These are phyloP conservation scores for Gobionotothen gibberifrons DNA, from an alignment of 2,797 vertebrate species.

Conservation along the genomic window DNA sequence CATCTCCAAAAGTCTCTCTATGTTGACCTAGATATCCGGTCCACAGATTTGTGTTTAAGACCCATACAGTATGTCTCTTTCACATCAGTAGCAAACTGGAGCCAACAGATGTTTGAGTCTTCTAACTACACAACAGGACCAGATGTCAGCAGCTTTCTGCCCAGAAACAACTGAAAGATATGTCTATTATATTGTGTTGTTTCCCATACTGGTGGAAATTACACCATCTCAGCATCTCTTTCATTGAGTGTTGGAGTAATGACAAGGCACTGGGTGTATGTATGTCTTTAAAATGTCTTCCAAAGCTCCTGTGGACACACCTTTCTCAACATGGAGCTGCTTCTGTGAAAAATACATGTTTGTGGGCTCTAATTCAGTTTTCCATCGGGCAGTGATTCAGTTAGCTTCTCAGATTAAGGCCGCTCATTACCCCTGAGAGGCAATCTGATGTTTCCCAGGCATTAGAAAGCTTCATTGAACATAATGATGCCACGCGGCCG, in stretches of 20 bases:
- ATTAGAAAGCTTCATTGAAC: slow-evolving; percentile 19
- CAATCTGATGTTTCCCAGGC: slow-evolving; percentile 25
- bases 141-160: slow-evolving; percentile 66
- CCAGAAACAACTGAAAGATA: slow-evolving; percentile 58
- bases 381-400: slow-evolving; percentile 46
- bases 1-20: slow-evolving; percentile 15
- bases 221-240: slow-evolving; percentile 58
- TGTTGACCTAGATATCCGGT: slow-evolving; percentile 66
- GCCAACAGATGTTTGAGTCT: slow-evolving; percentile 74
- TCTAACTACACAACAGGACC: slow-evolving; percentile 64
- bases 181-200: slow-evolving; percentile 53
- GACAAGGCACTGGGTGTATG: slow-evolving; percentile 61
- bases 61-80: slow-evolving; percentile 54
- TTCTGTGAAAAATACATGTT: slow-evolving; percentile 55
- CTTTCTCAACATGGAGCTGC: slow-evolving; percentile 41
- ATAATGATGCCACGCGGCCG: slow-evolving; percentile 9
- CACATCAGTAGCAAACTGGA: slow-evolving; percentile 63
- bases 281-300: slow-evolving; percentile 49
- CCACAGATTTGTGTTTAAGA: slow-evolving; percentile 43
- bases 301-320: slow-evolving; percentile 44
- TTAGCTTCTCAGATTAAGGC: slow-evolving; percentile 25
- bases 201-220: slow-evolving; percentile 66
- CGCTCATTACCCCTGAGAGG: slow-evolving; percentile 11
- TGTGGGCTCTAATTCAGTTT: slow-evolving; percentile 61
- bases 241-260: slow-evolving; percentile 65